Base-by-base conservation (phyloP, 2,888 invertebrate species). In the Plutella xylostella region DNA sequence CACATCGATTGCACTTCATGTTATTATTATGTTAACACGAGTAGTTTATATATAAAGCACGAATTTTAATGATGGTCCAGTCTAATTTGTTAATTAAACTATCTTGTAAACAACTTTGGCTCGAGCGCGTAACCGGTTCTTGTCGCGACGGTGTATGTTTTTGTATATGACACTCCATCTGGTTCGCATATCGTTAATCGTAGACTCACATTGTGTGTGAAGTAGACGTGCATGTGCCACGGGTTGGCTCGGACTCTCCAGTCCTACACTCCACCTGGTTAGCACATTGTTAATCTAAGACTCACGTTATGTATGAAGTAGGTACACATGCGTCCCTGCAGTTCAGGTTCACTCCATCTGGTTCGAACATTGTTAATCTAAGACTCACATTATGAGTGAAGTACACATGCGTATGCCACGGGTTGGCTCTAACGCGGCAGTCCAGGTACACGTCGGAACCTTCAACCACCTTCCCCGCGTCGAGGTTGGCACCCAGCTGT, bases 371-470 rank as follows among this genome's bases (percentile, higher is more conserved):
- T n/a, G n/a, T n/a, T n/a, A n/a, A n/a, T n/a, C n/a, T n/a, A n/a
- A n/a, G n/a, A 72, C 84, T 80, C 65, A 90, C 90, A 60, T 90
- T 88, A 61, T 89, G 90, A 42, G 86, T 86, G 83, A 91, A 91
- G 54, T 87, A 87, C 15, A 90, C 88, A 65, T 88, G 87, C 58
- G 65, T 78, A 41, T 82, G 90, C 90, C 90, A 90, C 3, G 93
- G 93, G 72, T 92, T 92, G 4, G 92, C 91, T 54, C 88, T 88
- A 54, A 93, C 89, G 64, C 89, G 89, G 72, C 93, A 93, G 72
- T 93, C 92, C 58, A 93, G 87, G 70, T 92, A 92, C 31, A 93
- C 92, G 61, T 93, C 93, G 28, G 90, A 90, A 1, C 92, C 92
- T 68, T 93, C 93, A 51, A 90, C 89, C 54, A 93, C 91, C 59